A percentile compares a stretch with the other conserved stretches of the same genome.
phyloP scores from a whole-genome alignment of 2,888 invertebrate species.

The Nephrocerus scutellatus region DNA sequence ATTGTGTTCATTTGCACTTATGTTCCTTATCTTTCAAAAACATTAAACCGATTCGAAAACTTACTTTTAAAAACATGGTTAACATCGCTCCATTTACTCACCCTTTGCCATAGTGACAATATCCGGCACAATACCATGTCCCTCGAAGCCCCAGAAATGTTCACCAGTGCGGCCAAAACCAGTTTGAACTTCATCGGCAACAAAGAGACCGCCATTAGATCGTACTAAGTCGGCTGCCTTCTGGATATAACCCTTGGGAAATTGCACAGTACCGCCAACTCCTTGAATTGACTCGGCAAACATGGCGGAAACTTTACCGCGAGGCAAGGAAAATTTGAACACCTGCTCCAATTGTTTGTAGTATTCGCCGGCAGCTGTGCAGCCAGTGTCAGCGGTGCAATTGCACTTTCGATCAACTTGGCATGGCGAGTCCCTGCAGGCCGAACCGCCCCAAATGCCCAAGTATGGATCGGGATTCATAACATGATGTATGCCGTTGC shows the following conservation, averaged over 20 bases:
- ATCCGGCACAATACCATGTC: conserved; percentile 79
- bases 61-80: too few species aligned
- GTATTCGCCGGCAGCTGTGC: conserved; percentile 72
- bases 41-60: too few species aligned
- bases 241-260: conserved; percentile 77
- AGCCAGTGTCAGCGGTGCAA: conserved; percentile 54
- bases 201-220: conserved; percentile 76
- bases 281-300: conserved; percentile 96
- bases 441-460: conserved; percentile 83
- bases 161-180: conserved; percentile 94
- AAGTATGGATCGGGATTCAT: conserved; percentile 88
- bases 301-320: conserved; percentile 75
- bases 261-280: conserved; percentile 89
- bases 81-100: too few species aligned
- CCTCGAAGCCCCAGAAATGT: conserved; percentile 94
- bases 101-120: conserved; percentile 96
- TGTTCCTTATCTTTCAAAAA: too few species aligned
- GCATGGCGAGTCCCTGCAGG: conserved; percentile 81
- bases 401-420: conserved; percentile 63
- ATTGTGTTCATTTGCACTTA: too few species aligned
- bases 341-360: conserved; percentile 65
- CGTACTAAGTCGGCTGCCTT: conserved; percentile 72
- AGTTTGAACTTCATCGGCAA: conserved; percentile 95
- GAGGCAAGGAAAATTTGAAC: conserved; percentile 70
- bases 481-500: conserved; percentile 73